phyloP scores from a whole-genome alignment of 2,797 vertebrate genomes.

The Platalea minor region DNA sequence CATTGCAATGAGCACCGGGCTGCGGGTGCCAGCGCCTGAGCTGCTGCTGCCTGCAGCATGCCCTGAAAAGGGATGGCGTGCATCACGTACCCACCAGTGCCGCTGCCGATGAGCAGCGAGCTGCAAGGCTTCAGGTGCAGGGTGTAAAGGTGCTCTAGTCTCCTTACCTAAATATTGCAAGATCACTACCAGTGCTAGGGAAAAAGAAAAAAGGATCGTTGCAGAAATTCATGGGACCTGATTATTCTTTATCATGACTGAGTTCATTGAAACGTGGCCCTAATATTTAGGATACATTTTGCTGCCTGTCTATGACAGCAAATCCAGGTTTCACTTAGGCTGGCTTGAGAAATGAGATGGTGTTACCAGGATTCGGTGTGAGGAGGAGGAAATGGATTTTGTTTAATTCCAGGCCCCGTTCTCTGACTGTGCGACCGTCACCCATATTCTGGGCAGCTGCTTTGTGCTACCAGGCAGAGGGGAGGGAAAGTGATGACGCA shows the following conservation, averaged over 20 bases:
- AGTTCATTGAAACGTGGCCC: neutral
- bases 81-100: neutral
- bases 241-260: neutral
- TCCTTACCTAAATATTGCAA: neutral
- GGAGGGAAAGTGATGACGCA: neutral
- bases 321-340: neutral
- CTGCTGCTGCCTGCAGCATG: neutral
- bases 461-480: neutral
- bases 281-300: neutral
- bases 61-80: neutral
- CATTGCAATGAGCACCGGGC: rapidly evolving
- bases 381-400: neutral
- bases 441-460: neutral
- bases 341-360: neutral
- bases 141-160: neutral
- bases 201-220: neutral
- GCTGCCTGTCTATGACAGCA: neutral
- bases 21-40: neutral
- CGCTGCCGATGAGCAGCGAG: rapidly evolving
- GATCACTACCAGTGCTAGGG: rapidly evolving
- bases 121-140: neutral
- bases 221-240: neutral
- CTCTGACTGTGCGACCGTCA: neutral
- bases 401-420: neutral
- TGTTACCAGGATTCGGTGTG: neutral